These are phyloP conservation scores for Arenicola marina DNA, from an alignment of 2,888 invertebrate genomes.

Conservation along the genomic window DNA sequence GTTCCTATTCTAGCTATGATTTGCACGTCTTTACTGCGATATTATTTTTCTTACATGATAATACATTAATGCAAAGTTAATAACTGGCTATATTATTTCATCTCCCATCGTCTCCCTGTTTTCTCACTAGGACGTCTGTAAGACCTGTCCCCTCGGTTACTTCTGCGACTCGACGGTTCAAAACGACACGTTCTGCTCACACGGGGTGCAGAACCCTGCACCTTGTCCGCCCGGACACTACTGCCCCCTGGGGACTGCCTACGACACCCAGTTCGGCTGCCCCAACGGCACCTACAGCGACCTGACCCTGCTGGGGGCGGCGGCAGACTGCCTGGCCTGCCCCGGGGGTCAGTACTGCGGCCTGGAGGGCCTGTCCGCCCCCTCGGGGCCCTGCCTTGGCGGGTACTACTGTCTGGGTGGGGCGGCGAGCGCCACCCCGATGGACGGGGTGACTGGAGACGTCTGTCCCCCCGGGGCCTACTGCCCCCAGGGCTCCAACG, in stretches of 20 bases:
- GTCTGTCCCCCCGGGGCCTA: constrained; percentile 50
- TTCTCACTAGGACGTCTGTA: constrained; percentile 44
- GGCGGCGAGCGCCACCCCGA: constrained; percentile 47
- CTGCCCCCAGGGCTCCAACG: constrained; percentile 47
- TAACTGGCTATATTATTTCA: no score
- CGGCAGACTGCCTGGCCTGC: constrained; percentile 48
- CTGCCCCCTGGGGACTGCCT: constrained; percentile 49
- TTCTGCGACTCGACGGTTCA: constrained; percentile 53
- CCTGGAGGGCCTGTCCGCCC: constrained; percentile 21
- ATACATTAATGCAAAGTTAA: background rate
- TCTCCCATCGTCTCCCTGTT: no score
- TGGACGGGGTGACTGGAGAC: constrained; percentile 44
- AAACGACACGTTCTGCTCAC: constrained; percentile 49
- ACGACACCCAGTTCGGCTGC: constrained; percentile 46
- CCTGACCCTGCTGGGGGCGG: constrained; percentile 33
- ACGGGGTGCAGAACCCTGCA: constrained; percentile 54
- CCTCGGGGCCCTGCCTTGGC: constrained; percentile 25
- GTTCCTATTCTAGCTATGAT: no score
- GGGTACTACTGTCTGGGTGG: constrained; percentile 54
- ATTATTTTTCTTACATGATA: background rate
- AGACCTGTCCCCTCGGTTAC: constrained; percentile 48
- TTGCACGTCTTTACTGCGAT: background rate
- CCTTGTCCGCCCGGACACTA: constrained; percentile 49
- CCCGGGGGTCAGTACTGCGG: constrained; percentile 51
- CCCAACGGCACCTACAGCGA: constrained; percentile 44